phyloP scores from a whole-genome alignment of 2,113 vertebrate genomes.

The Ictalurus punctatus region DNA sequence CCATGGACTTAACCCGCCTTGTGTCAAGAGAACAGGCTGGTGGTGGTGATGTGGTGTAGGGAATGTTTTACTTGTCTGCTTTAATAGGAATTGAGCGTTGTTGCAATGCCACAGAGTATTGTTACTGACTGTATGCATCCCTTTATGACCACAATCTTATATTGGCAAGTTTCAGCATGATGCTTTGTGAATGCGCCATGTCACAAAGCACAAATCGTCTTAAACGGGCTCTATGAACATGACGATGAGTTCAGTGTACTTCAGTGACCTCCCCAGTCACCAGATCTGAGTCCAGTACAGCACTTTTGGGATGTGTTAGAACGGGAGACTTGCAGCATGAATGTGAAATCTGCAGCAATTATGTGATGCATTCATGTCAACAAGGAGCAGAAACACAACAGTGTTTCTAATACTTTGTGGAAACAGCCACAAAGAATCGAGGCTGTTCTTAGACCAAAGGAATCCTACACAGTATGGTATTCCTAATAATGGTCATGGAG shows the following conservation, averaged over 20 bases:
- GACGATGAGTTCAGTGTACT: neutral
- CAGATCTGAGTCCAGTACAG: neutral
- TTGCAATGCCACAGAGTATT: neutral
- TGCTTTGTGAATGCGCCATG: neutral
- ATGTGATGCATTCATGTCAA: neutral
- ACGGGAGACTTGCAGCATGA: neutral
- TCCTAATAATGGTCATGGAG: neutral
- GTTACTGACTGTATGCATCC: neutral
- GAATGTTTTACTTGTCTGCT: neutral
- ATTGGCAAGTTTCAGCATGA: slow-evolving; percentile 4
- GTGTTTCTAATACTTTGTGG: neutral
- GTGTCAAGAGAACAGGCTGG: neutral
- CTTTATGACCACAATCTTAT: slow-evolving; percentile 5
- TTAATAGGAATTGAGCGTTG: neutral
- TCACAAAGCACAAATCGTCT: slow-evolving; percentile 10
- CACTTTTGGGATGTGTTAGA: neutral
- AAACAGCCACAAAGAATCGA: neutral
- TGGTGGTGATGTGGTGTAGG: neutral
- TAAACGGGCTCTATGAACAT: slow-evolving; percentile 10
- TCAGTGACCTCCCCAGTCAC: neutral
- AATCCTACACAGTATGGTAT: neutral
- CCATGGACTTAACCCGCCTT: neutral
- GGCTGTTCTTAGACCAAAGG: neutral
- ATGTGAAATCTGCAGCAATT: neutral
- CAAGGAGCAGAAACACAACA: neutral